phyloP scores from a whole-genome alignment of 2,888 invertebrate species.

The Cosmorhoe ocellata region DNA sequence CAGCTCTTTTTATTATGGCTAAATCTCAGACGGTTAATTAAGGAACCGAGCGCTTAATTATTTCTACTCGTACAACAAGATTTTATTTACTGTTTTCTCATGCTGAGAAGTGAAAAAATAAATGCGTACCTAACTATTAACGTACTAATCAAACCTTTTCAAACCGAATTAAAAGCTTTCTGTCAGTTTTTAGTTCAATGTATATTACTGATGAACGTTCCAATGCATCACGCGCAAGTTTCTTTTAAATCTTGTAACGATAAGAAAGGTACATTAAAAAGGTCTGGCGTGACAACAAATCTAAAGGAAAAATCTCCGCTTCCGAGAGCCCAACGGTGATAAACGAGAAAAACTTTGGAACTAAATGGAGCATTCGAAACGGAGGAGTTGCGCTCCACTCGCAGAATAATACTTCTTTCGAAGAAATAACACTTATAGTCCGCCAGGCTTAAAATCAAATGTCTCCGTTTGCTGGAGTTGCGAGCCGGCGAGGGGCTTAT shows the following conservation, averaged over 20 bases:
- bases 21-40: slow-evolving; percentile 57
- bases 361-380: slow-evolving; percentile 83
- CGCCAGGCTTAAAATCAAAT: slow-evolving; percentile 82
- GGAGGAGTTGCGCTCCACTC: slow-evolving; percentile 77
- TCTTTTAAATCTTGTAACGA: slow-evolving; percentile 73
- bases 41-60: slow-evolving; percentile 49
- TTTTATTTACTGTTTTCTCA: slow-evolving; percentile 24
- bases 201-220: too few relatives aligned
- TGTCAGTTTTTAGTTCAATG: too few relatives aligned
- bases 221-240: slow-evolving; percentile 59
- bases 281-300: slow-evolving; percentile 83
- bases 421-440: slow-evolving; percentile 82
- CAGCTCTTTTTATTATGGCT: slow-evolving; percentile 59
- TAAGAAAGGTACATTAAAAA: slow-evolving; percentile 82
- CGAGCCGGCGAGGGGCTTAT: slow-evolving; percentile 57
- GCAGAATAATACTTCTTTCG: slow-evolving; percentile 80
- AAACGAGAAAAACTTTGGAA: slow-evolving; percentile 83
- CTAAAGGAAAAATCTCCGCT: slow-evolving; percentile 82
- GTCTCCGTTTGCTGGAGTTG: slow-evolving; percentile 72
- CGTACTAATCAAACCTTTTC: too few relatives aligned
- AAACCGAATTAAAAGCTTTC: slow-evolving; percentile 15
- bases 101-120: too few relatives aligned
- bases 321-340: slow-evolving; percentile 81
- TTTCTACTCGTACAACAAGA: slow-evolving; percentile 36
- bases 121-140: too few relatives aligned